These are phyloP conservation scores for Anhinga anhinga DNA, from an alignment of 2,113 vertebrate genomes.

Conservation along the genomic window DNA sequence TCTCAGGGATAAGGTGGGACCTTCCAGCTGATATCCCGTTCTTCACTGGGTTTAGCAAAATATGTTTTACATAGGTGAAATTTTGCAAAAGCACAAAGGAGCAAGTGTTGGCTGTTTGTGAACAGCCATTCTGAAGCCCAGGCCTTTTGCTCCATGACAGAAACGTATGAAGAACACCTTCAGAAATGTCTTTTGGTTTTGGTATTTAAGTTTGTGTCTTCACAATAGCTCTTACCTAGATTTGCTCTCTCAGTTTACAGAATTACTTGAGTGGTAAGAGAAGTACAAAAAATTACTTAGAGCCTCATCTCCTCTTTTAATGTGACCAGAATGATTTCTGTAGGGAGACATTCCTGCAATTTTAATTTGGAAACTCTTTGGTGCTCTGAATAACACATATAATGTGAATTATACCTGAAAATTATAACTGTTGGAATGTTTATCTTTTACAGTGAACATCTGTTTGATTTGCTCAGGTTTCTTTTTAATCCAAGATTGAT, in stretches of 20 bases:
- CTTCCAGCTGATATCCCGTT: not conserved
- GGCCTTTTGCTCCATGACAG: not conserved
- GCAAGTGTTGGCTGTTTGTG: not conserved
- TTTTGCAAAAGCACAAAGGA: not conserved
- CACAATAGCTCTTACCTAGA: not conserved
- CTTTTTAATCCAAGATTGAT: not conserved
- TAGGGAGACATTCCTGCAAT: not conserved
- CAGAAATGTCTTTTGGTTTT: not conserved
- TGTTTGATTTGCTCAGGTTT: not conserved
- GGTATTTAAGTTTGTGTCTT: not conserved
- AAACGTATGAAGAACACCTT: not conserved
- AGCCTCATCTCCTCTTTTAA: not conserved
- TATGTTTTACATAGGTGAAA: not conserved
- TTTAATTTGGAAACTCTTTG: not conserved
- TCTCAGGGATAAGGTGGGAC: not conserved
- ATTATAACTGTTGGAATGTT: not conserved
- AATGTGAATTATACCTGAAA: not conserved
- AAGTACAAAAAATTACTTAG: not conserved
- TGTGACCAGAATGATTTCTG: rapidly evolving
- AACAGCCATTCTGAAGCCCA: not conserved
- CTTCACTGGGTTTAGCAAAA: not conserved
- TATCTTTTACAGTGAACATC: not conserved
- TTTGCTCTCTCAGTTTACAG: not conserved
- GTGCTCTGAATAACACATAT: not conserved
- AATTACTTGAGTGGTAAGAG: not conserved